A percentile compares a stretch with the other conserved stretches of the same genome.
phyloP scores from a whole-genome alignment of 2,113 vertebrate genomes.

The Malurus alboscapulatus region DNA sequence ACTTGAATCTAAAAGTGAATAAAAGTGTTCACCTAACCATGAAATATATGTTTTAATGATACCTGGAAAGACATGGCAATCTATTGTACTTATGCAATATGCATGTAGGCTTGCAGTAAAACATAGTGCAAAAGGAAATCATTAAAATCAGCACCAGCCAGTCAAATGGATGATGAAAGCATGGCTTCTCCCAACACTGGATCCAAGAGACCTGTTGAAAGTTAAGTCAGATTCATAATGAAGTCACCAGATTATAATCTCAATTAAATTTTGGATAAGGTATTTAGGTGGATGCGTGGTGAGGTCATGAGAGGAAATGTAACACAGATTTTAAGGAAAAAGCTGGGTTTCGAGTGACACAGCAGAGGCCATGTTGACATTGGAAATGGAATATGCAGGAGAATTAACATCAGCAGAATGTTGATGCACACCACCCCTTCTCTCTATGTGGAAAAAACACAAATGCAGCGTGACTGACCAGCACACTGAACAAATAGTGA shows the following conservation, averaged over 20 bases:
- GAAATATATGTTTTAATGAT: not conserved
- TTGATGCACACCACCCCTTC: not conserved
- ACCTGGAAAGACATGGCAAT: not conserved
- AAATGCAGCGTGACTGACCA: not conserved
- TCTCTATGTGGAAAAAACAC: not conserved
- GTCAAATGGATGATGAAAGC: not conserved
- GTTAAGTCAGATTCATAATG: not conserved
- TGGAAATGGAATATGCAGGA: not conserved
- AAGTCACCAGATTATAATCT: not conserved
- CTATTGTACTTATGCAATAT: not conserved
- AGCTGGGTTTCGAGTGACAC: not conserved
- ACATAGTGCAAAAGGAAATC: not conserved
- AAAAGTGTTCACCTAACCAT: not conserved
- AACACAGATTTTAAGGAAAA: not conserved
- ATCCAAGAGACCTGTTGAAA: not conserved
- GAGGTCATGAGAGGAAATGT: conserved; percentile 18
- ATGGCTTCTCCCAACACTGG: not conserved
- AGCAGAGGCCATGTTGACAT: not conserved
- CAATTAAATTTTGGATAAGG: not conserved
- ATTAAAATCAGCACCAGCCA: not conserved
- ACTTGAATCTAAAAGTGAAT: not conserved
- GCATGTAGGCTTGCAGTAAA: not conserved
- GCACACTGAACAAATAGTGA: not conserved
- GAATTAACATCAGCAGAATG: not conserved
- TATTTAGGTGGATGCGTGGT: not conserved